Conservation (phyloP, 2,888 invertebrate species). For the Pollenia labialis region DNA sequence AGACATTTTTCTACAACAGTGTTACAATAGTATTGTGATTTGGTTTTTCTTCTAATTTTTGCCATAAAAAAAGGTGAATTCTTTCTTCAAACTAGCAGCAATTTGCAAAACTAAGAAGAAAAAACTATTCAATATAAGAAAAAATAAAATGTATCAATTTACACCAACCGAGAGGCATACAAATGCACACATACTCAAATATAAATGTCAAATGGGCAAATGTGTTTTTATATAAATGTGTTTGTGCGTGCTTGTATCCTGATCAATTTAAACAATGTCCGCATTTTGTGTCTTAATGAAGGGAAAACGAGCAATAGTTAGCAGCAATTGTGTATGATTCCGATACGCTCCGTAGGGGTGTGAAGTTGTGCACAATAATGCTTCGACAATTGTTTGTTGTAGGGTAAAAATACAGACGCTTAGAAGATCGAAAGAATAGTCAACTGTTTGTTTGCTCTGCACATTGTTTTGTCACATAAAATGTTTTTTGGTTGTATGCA, state of each 20-base stretch:
- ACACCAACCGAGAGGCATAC: constrained; percentile 44
- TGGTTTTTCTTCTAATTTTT: background rate
- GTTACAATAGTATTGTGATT: constrained; percentile 28
- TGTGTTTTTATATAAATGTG: constrained; percentile 3
- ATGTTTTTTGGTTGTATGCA: constrained; percentile 6
- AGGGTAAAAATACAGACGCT: background rate
- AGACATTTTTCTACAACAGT: constrained; percentile 57
- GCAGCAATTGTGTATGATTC: constrained; percentile 63
- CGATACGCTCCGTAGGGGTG: constrained; percentile 68
- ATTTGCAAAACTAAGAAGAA: constrained; percentile 26
- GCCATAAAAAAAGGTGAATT: constrained; percentile 64
- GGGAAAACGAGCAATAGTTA: constrained; percentile 70
- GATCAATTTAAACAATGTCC: constrained; percentile 48
- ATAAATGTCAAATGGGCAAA: constrained; percentile 58
- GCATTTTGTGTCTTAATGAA: constrained; percentile 63
- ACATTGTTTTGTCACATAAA: constrained; percentile 46
- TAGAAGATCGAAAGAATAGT: background rate
- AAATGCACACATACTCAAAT: constrained; percentile 10
- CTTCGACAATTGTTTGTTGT: constrained; percentile 41
- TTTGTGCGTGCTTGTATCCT: constrained; percentile 29
- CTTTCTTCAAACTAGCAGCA: constrained; percentile 10
- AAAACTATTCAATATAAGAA: constrained; percentile 1
- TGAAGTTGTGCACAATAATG: constrained; percentile 65
- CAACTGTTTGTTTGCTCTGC: constrained; percentile 51
- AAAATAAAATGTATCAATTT: constrained; percentile 65